Base-by-base conservation (phyloP, 2,797 vertebrate species). In the Enteromius anoplus region DNA sequence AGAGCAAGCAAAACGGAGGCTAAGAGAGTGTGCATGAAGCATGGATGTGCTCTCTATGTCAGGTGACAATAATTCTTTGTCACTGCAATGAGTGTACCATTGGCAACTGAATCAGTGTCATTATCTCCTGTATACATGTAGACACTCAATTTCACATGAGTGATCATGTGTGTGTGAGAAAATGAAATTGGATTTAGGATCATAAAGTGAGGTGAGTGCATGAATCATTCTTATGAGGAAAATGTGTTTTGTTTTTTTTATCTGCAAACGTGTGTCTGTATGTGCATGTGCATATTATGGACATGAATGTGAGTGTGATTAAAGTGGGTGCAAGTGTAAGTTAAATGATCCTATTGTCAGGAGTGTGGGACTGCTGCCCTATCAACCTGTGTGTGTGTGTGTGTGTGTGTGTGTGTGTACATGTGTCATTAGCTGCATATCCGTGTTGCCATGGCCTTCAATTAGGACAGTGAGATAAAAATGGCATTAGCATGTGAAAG, bases 401-500 rank as follows among this genome's bases (percentile, higher is more conserved):
- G 37, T 77, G 15, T 73, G 34, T 70, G 71, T 71, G 45, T 34
- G n/a, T n/a, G n/a, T n/a, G n/a, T n/a, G n/a, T n/a, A 7, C 3
- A 75, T 85, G 86, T 85, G 85, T 90, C 85, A 86, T 91, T 90
- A 90, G 5, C 60, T 72, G 84, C 75, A 76, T 87, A 87, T 89
- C 87, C 81, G 21, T 78, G 91, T 92, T 90, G 90, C 90, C 84
- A 87, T 89, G 86, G 88, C 89, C 79, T 65, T 86, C 64, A 77
- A 87, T 85, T 86, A 91, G 88, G 86, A 84, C 66, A 84, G 70
- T 64, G 51, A 87, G 89, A 91, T 89, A 85, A 90, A 90, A 87
- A 86, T 88, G 82, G 86, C 85, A 92, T 92, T 91, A 91, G 84
- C 88, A 91, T 91, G 84, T 89, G 83, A 85, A 92, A 91, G 88